phyloP scores from a whole-genome alignment of 2,113 vertebrate genomes.

The Ciconia boyciana region DNA sequence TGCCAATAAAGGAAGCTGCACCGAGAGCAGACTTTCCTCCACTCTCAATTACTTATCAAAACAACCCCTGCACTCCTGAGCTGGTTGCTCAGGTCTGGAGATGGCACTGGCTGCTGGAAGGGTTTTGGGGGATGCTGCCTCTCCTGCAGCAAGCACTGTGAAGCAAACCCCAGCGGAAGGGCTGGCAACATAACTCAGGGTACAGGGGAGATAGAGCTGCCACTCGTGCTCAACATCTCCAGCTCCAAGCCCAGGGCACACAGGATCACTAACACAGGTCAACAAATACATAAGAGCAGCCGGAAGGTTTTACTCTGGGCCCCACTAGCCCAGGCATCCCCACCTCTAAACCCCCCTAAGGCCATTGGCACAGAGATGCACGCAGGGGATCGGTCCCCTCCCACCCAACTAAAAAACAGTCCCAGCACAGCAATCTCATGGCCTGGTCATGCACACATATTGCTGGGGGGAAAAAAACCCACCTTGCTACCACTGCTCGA shows the following conservation, averaged over 20 bases:
- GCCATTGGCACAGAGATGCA: background rate
- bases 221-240: background rate
- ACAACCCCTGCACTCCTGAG: background rate
- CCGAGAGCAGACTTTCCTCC: background rate
- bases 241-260: background rate
- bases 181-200: background rate
- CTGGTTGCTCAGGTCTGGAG: background rate
- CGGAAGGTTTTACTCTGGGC: background rate
- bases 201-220: background rate
- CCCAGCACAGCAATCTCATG: background rate
- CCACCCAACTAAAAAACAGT: background rate
- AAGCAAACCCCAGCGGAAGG: background rate
- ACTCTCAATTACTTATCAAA: background rate
- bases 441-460: background rate
- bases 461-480: background rate
- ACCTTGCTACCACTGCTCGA: background rate
- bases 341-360: background rate
- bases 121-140: background rate
- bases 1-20: background rate
- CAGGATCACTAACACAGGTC: background rate
- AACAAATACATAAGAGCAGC: background rate
- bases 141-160: background rate
- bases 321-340: background rate
- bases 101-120: background rate
- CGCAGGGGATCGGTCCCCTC: rapidly evolving